phyloP scores from a whole-genome alignment of 1,140 invertebrate genomes.

The Paralvinella palmiformis region DNA sequence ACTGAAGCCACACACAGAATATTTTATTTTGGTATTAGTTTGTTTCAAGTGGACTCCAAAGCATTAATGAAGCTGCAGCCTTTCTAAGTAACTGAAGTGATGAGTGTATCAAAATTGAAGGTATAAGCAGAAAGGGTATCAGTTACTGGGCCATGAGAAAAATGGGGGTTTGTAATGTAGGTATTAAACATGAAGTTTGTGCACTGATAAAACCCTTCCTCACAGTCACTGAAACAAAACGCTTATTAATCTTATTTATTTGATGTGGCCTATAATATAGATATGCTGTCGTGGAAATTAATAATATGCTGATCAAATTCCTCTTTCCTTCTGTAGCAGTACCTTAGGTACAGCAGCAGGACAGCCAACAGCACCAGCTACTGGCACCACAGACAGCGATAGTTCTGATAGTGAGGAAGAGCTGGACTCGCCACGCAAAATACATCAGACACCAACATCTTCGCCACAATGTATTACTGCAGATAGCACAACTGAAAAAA shows the following conservation, averaged over 20 bases:
- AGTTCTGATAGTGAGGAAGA: slow-evolving; percentile 44
- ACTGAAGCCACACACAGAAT: too few relatives aligned
- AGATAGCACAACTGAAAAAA: slow-evolving; percentile 34
- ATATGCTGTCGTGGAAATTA: not conserved
- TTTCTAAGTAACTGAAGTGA: too few relatives aligned
- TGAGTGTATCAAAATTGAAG: too few relatives aligned
- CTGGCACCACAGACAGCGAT: slow-evolving; percentile 10
- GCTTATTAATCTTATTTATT: not conserved
- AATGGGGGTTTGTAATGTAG: not conserved
- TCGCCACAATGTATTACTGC: not conserved
- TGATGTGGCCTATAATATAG: not conserved
- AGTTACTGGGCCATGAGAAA: not conserved
- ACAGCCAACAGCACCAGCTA: not conserved
- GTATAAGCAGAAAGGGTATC: too few relatives aligned
- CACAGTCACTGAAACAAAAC: not conserved
- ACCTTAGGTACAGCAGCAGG: not conserved
- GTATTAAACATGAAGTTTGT: not conserved
- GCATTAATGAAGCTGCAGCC: too few relatives aligned
- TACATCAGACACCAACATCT: slow-evolving; percentile 29
- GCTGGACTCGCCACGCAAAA: slow-evolving; percentile 40
- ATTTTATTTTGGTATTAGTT: too few relatives aligned
- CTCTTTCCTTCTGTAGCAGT: slow-evolving; percentile 1
- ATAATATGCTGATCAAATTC: not conserved
- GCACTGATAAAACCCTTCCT: not conserved
- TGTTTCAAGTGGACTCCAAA: too few relatives aligned